Conservation (phyloP, 2,113 vertebrate species). For the Indicator indicator region DNA sequence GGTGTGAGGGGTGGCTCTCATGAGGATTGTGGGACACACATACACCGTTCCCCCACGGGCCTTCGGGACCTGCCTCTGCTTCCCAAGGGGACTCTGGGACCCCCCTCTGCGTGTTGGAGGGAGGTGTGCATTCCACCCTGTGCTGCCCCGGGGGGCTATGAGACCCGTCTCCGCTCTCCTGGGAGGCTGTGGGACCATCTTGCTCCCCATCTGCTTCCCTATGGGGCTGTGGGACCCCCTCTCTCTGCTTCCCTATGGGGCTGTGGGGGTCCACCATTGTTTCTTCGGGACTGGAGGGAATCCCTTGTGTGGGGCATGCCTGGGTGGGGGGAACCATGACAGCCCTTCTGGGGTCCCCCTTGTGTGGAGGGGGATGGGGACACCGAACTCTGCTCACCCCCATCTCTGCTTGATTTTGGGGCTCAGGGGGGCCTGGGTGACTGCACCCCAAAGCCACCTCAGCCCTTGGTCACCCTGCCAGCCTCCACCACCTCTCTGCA, state of each 20-base stretch:
- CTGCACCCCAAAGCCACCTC: accelerated
- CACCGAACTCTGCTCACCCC: accelerated
- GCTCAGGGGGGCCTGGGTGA: accelerated
- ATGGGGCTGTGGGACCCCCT: not conserved
- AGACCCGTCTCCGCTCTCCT: not conserved
- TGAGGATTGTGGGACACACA: not conserved
- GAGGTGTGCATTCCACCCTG: no score
- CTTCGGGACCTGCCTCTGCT: not conserved
- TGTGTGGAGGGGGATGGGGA: accelerated
- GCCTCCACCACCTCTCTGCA: constrained; percentile 14
- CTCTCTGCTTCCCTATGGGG: not conserved
- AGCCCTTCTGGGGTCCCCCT: accelerated
- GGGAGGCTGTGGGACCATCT: no score
- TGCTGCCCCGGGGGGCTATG: not conserved
- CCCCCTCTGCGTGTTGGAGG: not conserved
- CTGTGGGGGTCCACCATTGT: no score
- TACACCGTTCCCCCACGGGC: not conserved
- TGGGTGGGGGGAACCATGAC: no score
- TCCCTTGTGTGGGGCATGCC: not conserved
- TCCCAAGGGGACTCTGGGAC: not conserved
- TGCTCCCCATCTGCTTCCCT: not conserved
- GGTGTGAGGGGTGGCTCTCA: not conserved
- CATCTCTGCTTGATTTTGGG: accelerated
- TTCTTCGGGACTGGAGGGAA: no score
- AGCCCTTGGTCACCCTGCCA: not conserved